Evolutionary conservation across 2,888 invertebrate genomes (phyloP), one percentile per base, ranked within the genome.

Genomic region (Corythucha ciliata): DNA sequence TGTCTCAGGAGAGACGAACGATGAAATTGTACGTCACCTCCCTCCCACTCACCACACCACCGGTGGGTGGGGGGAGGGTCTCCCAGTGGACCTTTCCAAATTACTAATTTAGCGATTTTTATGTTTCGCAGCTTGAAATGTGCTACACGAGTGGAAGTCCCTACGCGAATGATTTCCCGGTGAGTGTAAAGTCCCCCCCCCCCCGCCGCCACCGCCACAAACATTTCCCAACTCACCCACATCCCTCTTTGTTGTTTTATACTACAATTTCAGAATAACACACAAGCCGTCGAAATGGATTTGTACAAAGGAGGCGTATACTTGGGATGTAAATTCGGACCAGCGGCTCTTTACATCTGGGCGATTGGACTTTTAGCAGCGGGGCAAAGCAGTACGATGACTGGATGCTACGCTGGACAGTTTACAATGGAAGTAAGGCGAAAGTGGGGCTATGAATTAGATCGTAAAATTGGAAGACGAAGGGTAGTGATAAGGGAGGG

Each of bases 331-430:
- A 75, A 79, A 39, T 87, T 81, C 65, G 86, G 86, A 0, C 68
- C 74, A 4, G 74, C 75, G 1, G 84, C 85, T 8, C 78, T 86
- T 79, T 83, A 84, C 63, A 83, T 87, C 60, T 87, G 87, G 87
- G 86, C 82, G 1, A 73, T 85, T 16, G 87, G 87, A 22, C 82
- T 83, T 60, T 67, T 83, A 40, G 86, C 85, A 14, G 85, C 85
- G 26, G 86, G 86, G 16, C 85, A 86, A 67, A 83, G 83, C 60
- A 83, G 84, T 20, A 87, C 86, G 3, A 83, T 83, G 83, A 83
- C 86, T 2, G 81, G 82, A 54, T 74, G 74, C 6, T 87, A 86
- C 65, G 82, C 85, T n/a, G 87, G 87, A 1, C 87, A 87, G 66
- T 87, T 87, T 67, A 81, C 81, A 0, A 87, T 87, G 87, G 85